Base-by-base conservation (phyloP, 2,797 vertebrate species). In the Sebastes diploproa region DNA sequence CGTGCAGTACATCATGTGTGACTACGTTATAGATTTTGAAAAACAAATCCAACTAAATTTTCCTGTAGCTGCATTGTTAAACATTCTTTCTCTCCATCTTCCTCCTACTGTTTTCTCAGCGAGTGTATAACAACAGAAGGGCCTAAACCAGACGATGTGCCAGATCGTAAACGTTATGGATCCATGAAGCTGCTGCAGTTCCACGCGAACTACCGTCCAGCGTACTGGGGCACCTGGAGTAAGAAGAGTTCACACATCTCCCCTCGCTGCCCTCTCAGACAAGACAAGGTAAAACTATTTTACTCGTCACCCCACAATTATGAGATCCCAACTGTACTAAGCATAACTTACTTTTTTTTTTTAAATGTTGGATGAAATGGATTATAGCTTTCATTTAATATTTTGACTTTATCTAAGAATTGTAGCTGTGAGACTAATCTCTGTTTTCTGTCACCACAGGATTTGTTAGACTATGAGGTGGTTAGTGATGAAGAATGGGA, bases 401-500 rank as follows among this genome's bases (percentile, higher is more conserved):
- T 50, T 68, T 52, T 27, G 6, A 38, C 4, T 56, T 50, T 2
- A 62, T 27, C 2, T 1, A 12, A 50, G 10, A 18, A 20, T 32
- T 32, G 7, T 70, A 38, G 13, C 46, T 74, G 5, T 66, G 42
- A 70, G 7, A 1, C n/a, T 66, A 60, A 64, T 9, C 11, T 4
- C 11, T 85, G 29, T 55, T 18, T 36, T 78, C 27, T 91, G 30
- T 65, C 3, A 46, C 55, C 14, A 18, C 83, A 99, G 98, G 92
- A 94, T 5, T 88, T 98, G 11, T 92, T 99, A 38, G 98, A 99
- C 92, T 99, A 99, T 2, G 98, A 99, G 76, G 96, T 99, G 22
- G 98, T 99, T 78, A 99, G 98, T 52, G 98, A 99, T 85, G 98
- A 99, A 23, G 98, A 99, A 75, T 99, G 98, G 98, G 98, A 99